A percentile compares a stretch with the other conserved stretches of the same genome.
These are phyloP conservation scores for Lamellibrachia satsuma DNA, from an alignment of 2,888 invertebrate genomes.

Conservation along the genomic window DNA sequence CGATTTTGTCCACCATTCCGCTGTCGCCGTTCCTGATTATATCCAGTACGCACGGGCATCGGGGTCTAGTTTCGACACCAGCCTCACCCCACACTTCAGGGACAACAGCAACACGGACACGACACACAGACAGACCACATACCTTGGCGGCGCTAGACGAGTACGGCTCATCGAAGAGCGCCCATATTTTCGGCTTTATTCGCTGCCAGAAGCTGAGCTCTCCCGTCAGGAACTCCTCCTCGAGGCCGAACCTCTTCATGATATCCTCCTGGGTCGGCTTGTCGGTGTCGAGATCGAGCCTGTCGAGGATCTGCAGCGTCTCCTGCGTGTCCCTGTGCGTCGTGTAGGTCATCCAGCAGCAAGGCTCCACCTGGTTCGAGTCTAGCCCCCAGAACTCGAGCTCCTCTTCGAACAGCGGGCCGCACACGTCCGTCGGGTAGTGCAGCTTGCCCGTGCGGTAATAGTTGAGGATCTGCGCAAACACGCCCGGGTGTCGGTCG, in stretches of 20 bases:
- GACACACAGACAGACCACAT: conserved; percentile 49
- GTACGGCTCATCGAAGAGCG: conserved; percentile 98
- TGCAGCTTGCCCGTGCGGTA: conserved; percentile 98
- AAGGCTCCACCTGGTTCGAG: conserved; percentile 98
- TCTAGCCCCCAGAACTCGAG: conserved; percentile 94
- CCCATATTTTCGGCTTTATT: conserved; percentile 97
- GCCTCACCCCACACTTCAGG: no score
- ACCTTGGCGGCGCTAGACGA: conserved; percentile 98
- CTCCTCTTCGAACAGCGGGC: conserved; percentile 98
- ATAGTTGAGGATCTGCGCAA: conserved; percentile 94
- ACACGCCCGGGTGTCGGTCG: conserved; percentile 91
- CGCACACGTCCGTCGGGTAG: conserved; percentile 98
- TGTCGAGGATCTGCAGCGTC: conserved; percentile 95
- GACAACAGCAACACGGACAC: neutral
- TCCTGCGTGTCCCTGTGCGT: conserved; percentile 94
- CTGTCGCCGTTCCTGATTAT: no score
- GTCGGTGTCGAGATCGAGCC: conserved; percentile 94
- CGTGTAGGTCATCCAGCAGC: conserved; percentile 99
- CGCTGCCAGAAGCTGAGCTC: conserved; percentile 82
- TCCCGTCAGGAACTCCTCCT: conserved; percentile 67
- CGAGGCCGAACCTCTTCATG: conserved; percentile 88
- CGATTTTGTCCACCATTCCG: no score
- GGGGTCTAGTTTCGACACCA: no score
- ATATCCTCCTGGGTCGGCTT: conserved; percentile 97
- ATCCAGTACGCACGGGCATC: no score